Percentiles rank a stretch among this genome's conserved stretches.
phyloP scores from a whole-genome alignment of 2,888 invertebrate species.

The Aspidiotus destructor region DNA sequence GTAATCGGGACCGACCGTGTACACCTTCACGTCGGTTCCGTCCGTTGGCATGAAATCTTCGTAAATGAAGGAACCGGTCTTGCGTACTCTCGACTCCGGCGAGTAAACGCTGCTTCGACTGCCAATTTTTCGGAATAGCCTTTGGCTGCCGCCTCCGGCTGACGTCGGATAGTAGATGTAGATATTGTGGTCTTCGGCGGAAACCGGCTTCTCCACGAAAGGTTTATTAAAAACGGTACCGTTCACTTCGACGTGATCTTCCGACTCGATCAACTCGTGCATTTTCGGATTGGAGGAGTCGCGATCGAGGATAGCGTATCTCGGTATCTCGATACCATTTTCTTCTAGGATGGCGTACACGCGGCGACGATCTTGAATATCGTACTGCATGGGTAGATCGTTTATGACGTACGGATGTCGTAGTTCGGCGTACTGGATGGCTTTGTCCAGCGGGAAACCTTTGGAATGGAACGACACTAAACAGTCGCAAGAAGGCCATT shows the following conservation, averaged over 20 bases:
- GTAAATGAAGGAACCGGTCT: slow-evolving; percentile 96
- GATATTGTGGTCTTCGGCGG: slow-evolving; percentile 99
- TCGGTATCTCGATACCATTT: slow-evolving; percentile 93
- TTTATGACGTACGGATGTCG: slow-evolving; percentile 95
- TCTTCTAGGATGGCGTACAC: slow-evolving; percentile 89
- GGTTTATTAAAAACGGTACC: slow-evolving; percentile 93
- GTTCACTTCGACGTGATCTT: slow-evolving; percentile 95
- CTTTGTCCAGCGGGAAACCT: slow-evolving; percentile 96
- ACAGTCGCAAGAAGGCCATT: slow-evolving; percentile 97
- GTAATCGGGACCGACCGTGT: slow-evolving; percentile 98
- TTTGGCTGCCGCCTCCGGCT: slow-evolving; percentile 94
- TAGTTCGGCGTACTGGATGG: slow-evolving; percentile 87
- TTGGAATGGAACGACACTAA: slow-evolving; percentile 96
- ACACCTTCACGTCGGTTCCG: slow-evolving; percentile 73
- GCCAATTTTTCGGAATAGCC: slow-evolving; percentile 97
- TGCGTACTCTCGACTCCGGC: slow-evolving; percentile 88
- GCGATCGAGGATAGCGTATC: slow-evolving; percentile 92
- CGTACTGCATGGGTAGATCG: slow-evolving; percentile 96
- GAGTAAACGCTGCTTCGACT: slow-evolving; percentile 98
- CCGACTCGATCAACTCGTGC: slow-evolving; percentile 85
- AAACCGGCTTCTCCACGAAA: slow-evolving; percentile 98
- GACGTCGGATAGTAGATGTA: slow-evolving; percentile 99
- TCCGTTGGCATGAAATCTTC: slow-evolving; percentile 99
- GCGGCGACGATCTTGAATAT: slow-evolving; percentile 86
- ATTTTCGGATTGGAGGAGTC: slow-evolving; percentile 83